Conservation (phyloP, 2,797 vertebrate species). For the Hypotaenidia okinawae region DNA sequence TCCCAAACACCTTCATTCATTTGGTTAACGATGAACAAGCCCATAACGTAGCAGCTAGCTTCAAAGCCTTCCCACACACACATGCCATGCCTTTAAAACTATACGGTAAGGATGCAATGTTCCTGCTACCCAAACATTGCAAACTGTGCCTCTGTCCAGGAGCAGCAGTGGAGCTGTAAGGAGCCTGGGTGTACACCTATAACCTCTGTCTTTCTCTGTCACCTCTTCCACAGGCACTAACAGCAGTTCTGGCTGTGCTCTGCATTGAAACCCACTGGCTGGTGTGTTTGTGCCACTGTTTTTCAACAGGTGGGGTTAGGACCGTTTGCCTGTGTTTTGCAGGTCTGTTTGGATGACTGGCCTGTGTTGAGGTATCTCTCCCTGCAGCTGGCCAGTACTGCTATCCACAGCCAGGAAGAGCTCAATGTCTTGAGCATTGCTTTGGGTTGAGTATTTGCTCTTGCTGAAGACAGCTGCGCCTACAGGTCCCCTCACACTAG, state of each 20-base stretch:
- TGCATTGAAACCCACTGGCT: background rate
- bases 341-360: background rate
- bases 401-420: background rate
- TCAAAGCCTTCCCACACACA: background rate
- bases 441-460: background rate
- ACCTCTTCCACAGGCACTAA: background rate
- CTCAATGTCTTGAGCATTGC: fast-evolving
- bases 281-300: background rate
- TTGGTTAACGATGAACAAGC: slow-evolving; percentile 65
- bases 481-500: background rate
- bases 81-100: background rate
- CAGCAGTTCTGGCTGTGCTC: background rate
- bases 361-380: background rate
- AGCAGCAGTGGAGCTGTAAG: background rate
- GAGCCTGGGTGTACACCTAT: background rate
- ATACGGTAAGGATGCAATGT: background rate
- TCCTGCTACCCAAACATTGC: background rate
- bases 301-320: background rate
- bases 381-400: background rate
- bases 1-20: background rate
- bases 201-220: background rate
- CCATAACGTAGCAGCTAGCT: background rate
- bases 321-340: background rate
- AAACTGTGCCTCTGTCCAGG: background rate
- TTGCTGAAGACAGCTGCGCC: background rate